Conservation (phyloP, 2,797 vertebrate genomes). For the Molossus molossus region DNA sequence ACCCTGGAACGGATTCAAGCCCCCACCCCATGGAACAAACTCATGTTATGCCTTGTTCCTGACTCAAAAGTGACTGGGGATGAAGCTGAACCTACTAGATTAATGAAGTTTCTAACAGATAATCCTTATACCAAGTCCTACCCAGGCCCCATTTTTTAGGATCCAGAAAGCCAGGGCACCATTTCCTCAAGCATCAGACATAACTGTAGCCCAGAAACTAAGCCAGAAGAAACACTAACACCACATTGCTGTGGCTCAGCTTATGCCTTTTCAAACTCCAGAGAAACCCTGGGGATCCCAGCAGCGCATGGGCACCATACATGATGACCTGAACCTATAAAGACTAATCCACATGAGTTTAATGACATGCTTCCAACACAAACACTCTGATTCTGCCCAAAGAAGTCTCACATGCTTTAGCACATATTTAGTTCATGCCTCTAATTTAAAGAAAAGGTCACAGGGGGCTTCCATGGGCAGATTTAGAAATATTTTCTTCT, state of each 20-base stretch:
- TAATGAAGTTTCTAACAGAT: neutral
- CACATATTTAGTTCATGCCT: constrained; percentile 53
- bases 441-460: constrained; percentile 59
- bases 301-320: no score
- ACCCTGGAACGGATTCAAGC: neutral
- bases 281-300: neutral
- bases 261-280: neutral
- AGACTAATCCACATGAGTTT: neutral
- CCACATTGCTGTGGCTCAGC: neutral
- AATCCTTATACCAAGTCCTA: neutral
- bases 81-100: neutral
- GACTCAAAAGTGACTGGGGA: neutral
- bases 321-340: neutral
- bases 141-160: neutral
- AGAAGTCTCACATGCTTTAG: neutral
- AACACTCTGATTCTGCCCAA: neutral
- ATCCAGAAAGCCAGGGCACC: neutral
- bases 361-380: neutral
- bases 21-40: neutral
- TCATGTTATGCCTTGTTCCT: neutral
- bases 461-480: neutral
- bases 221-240: neutral
- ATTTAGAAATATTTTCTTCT: constrained; percentile 42
- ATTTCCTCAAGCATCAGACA: neutral
- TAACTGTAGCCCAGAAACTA: neutral